Percentiles rank a stretch among this genome's conserved stretches.
These are phyloP conservation scores for Caenorhabditis parvicauda DNA, from an alignment of 2,888 invertebrate species.

Conservation along the genomic window DNA sequence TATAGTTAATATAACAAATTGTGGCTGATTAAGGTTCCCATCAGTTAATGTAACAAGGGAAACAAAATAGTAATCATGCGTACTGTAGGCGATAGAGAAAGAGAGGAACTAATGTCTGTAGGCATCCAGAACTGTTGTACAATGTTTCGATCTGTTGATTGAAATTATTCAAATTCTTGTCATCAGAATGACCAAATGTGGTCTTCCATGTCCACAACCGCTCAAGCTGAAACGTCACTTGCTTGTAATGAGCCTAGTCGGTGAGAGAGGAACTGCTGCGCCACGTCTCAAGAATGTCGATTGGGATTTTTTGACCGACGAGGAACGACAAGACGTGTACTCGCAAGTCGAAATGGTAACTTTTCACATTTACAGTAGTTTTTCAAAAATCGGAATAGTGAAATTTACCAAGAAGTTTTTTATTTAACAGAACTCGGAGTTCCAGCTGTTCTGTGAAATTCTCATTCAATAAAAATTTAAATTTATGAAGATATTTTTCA, in stretches of 20 bases:
- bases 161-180: neutral
- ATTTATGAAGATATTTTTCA: too few species aligned
- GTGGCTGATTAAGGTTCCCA: too few species aligned
- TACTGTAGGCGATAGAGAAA: too few species aligned
- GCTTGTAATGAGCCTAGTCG: constrained; percentile 70
- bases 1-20: too few species aligned
- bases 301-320: constrained; percentile 57
- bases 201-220: constrained; percentile 68
- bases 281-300: constrained; percentile 68
- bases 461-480: neutral
- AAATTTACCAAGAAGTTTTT: neutral
- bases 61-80: too few species aligned
- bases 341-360: constrained; percentile 26
- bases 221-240: constrained; percentile 69
- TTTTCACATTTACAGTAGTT: constrained; percentile 40
- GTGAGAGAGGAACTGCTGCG: constrained; percentile 67
- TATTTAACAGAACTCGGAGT: neutral
- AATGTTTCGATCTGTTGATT: neutral
- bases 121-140: too few species aligned
- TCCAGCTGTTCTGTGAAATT: neutral
- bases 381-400: neutral
- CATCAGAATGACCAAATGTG: constrained; percentile 34
- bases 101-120: too few species aligned
- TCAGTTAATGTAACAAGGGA: too few species aligned
- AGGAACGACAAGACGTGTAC: constrained; percentile 26